Evolutionary conservation across 2,888 invertebrate species (phyloP).

Genomic region (Synanthedon formicaeformis): DNA sequence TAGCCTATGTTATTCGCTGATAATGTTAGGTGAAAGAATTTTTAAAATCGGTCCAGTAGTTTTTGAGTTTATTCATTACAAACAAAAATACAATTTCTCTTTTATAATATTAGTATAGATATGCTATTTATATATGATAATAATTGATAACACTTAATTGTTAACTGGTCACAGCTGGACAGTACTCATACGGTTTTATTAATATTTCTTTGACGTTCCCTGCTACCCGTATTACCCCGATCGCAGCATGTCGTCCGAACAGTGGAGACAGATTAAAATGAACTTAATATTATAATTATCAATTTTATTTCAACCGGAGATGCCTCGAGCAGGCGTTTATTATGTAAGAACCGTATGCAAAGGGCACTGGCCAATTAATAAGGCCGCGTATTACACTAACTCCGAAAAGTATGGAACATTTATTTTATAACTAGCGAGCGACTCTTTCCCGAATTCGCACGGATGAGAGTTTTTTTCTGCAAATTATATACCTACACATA

Average conservation of each 20-base stretch:
- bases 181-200: background rate
- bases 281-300: slow-evolving; percentile 9
- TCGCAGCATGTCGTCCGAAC: slow-evolving; percentile 12
- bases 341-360: slow-evolving; percentile 13
- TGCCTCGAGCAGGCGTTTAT: slow-evolving; percentile 16
- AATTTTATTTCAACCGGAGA: slow-evolving; percentile 14
- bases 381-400: slow-evolving; percentile 10
- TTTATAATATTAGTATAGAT: too few relatives aligned
- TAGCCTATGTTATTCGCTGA: too few relatives aligned
- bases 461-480: too few relatives aligned
- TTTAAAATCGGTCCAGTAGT: too few relatives aligned
- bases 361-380: slow-evolving; percentile 9
- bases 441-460: too few relatives aligned
- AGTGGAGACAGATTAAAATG: slow-evolving; percentile 5
- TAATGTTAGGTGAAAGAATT: too few relatives aligned
- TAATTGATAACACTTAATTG: background rate
- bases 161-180: background rate
- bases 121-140: too few relatives aligned
- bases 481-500: too few relatives aligned
- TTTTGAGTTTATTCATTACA: too few relatives aligned
- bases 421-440: too few relatives aligned
- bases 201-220: slow-evolving; percentile 14
- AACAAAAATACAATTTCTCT: too few relatives aligned
- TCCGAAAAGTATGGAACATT: background rate
- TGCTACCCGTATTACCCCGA: slow-evolving; percentile 17